A percentile compares a stretch with the other conserved stretches of the same genome.
phyloP scores from a whole-genome alignment of 1,140 invertebrate species.

The Drosophila tristis region DNA sequence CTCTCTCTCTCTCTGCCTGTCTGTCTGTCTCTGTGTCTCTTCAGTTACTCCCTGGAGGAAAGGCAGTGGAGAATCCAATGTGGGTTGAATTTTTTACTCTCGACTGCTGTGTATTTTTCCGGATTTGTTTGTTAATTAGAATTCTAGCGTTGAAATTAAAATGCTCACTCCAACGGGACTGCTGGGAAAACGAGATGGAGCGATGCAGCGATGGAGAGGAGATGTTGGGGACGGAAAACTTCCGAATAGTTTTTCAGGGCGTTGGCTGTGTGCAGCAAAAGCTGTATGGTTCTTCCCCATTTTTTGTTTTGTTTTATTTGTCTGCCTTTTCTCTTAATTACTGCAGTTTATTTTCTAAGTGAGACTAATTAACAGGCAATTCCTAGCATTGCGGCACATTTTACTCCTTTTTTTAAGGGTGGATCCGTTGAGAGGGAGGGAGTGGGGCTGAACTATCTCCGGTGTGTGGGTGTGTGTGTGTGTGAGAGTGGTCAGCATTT shows the following conservation, averaged over 20 bases:
- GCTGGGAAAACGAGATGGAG: neutral
- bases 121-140: conserved; percentile 84
- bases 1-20: conserved; percentile 8
- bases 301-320: conserved; percentile 45
- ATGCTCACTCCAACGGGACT: conserved; percentile 39
- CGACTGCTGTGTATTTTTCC: conserved; percentile 73
- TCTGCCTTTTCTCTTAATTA: conserved; percentile 74
- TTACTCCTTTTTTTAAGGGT: conserved; percentile 23
- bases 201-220: neutral
- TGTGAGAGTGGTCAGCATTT: conserved; percentile 66
- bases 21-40: too few relatives aligned
- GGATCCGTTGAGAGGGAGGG: neutral
- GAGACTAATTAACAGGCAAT: conserved; percentile 84
- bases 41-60: conserved; percentile 13
- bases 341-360: conserved; percentile 84
- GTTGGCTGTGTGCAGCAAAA: conserved; percentile 16
- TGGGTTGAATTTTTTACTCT: conserved; percentile 25
- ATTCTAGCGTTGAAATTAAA: conserved; percentile 83
- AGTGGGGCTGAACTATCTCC: neutral
- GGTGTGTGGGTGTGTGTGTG: conserved; percentile 3
- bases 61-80: too few relatives aligned
- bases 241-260: conserved; percentile 62
- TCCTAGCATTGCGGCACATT: conserved; percentile 77
- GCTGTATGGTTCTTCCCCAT: conserved; percentile 17
- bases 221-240: conserved; percentile 9